These are phyloP conservation scores for Catharus bicknelli DNA, from an alignment of 2,113 vertebrate genomes.

Conservation along the genomic window DNA sequence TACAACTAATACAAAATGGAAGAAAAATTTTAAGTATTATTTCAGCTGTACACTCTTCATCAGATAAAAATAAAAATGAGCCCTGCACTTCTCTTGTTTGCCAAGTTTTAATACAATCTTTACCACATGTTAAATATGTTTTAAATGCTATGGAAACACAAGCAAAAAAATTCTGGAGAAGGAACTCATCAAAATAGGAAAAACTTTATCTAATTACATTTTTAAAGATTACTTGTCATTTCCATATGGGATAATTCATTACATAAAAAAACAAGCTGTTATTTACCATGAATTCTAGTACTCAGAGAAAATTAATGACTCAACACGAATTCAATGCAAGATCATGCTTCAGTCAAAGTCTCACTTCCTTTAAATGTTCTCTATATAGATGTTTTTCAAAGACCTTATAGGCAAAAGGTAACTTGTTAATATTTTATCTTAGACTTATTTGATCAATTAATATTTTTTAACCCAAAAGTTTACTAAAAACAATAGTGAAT, in stretches of 20 bases:
- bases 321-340: not conserved
- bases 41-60: not conserved
- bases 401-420: not conserved
- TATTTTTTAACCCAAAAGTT: not conserved
- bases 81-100: not conserved
- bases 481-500: not conserved
- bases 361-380: not conserved
- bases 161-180: not conserved
- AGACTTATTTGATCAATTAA: not conserved
- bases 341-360: not conserved
- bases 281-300: not conserved
- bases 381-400: not conserved
- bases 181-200: fast-evolving
- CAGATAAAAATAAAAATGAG: not conserved
- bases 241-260: not conserved
- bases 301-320: not conserved
- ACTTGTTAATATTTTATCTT: not conserved
- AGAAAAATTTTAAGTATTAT: not conserved
- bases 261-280: fast-evolving
- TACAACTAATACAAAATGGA: not conserved
- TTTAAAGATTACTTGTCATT: not conserved
- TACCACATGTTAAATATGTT: not conserved
- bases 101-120: not conserved
- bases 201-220: not conserved
- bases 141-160: not conserved